phyloP scores from a whole-genome alignment of 2,113 vertebrate species.

The Menura novaehollandiae region DNA sequence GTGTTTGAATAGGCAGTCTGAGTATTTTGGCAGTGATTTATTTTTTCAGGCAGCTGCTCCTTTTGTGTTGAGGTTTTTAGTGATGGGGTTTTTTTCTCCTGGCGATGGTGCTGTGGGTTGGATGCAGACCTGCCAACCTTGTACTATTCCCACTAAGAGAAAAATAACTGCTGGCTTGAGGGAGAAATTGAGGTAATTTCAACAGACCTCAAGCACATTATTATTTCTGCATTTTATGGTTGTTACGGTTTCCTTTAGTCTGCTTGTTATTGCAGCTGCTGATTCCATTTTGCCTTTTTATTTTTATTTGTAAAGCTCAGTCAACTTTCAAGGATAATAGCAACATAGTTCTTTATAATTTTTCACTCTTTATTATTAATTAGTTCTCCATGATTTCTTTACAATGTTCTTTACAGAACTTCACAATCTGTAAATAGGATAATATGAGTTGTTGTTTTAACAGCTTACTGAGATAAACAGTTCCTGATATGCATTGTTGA shows the following conservation, averaged over 20 bases:
- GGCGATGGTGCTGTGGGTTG: background rate
- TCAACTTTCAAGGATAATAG: background rate
- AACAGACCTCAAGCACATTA: background rate
- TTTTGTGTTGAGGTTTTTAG: slow-evolving; percentile 43
- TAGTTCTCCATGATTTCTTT: background rate
- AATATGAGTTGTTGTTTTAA: background rate
- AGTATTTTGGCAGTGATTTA: slow-evolving; percentile 44
- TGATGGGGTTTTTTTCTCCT: slow-evolving; percentile 1
- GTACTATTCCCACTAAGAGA: background rate
- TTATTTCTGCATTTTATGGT: background rate
- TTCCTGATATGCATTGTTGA: background rate
- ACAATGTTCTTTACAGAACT: background rate
- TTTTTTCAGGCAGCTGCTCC: slow-evolving; percentile 56
- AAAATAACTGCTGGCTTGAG: background rate
- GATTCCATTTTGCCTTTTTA: background rate
- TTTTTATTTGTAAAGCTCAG: background rate
- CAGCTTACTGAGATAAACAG: background rate
- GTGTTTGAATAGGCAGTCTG: slow-evolving; percentile 39
- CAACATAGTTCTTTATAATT: background rate
- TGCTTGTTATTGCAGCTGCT: background rate
- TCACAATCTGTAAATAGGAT: background rate
- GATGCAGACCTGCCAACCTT: slow-evolving; percentile 13
- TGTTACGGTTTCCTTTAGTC: background rate
- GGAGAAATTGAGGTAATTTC: slow-evolving; percentile 16
- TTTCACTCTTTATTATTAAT: background rate